These are phyloP conservation scores for Catharus bicknelli DNA, from an alignment of 2,113 vertebrate genomes.

Conservation along the genomic window DNA sequence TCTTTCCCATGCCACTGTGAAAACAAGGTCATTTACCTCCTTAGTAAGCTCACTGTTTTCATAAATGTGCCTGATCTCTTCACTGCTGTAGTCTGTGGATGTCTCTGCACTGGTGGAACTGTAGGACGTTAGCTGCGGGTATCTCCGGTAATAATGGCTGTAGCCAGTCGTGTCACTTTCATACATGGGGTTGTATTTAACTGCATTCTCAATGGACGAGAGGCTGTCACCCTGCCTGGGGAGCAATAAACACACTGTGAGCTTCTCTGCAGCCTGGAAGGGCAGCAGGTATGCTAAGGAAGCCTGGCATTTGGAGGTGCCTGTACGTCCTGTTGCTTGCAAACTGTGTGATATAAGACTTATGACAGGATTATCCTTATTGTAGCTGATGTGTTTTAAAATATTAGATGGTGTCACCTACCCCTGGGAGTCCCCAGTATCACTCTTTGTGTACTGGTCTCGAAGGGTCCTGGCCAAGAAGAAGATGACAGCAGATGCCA, in stretches of 20 bases:
- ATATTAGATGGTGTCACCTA: slow-evolving; percentile 58
- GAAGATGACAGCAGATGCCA: slow-evolving; percentile 81
- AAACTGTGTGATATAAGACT: neutral
- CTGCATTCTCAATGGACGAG: slow-evolving; percentile 86
- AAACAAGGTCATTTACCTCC: slow-evolving; percentile 77
- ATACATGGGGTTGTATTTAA: slow-evolving; percentile 91
- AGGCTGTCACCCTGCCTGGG: slow-evolving; percentile 82
- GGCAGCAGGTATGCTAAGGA: neutral
- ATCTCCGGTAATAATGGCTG: slow-evolving; percentile 83
- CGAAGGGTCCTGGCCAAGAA: slow-evolving; percentile 84
- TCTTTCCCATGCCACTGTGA: neutral
- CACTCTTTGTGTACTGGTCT: slow-evolving; percentile 80
- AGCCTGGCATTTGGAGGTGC: neutral
- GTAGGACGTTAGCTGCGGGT: slow-evolving; percentile 78
- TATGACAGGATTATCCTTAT: neutral
- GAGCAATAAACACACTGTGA: slow-evolving; percentile 35
- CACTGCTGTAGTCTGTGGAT: slow-evolving; percentile 90
- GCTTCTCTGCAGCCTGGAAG: neutral
- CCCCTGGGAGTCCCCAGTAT: slow-evolving; percentile 80
- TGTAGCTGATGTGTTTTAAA: neutral
- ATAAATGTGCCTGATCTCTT: slow-evolving; percentile 93
- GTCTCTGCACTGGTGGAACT: slow-evolving; percentile 84
- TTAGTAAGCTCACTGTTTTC: slow-evolving; percentile 91
- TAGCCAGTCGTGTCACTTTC: slow-evolving; percentile 85
- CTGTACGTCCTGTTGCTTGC: neutral